These are phyloP conservation scores for Plagiodera versicolora DNA, from an alignment of 2,888 invertebrate genomes.

Conservation along the genomic window DNA sequence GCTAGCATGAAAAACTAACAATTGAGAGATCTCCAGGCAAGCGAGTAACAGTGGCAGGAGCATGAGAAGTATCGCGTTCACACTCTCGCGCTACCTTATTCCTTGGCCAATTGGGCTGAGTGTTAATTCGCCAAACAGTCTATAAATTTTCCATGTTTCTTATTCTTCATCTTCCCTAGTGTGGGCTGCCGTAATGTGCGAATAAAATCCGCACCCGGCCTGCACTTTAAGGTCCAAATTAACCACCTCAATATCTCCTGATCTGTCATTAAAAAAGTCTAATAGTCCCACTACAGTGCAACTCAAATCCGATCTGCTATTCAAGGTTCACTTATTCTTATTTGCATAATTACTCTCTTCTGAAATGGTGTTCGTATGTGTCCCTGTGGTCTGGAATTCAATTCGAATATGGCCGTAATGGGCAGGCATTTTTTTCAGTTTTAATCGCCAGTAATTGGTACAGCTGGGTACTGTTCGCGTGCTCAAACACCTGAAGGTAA, in stretches of 20 bases:
- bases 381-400: not conserved
- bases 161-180: not conserved
- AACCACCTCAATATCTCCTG: not conserved
- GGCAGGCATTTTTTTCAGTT: not conserved
- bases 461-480: not conserved
- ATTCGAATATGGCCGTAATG: not conserved
- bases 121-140: no score
- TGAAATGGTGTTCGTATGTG: conserved; percentile 2
- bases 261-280: conserved; percentile 3
- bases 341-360: not conserved
- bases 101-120: no score
- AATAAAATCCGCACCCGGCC: not conserved
- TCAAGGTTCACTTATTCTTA: not conserved
- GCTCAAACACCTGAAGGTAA: not conserved
- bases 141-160: not conserved
- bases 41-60: no score
- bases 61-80: no score
- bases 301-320: not conserved
- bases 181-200: not conserved
- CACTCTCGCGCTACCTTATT: no score
- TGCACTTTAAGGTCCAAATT: not conserved
- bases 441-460: conserved; percentile 3
- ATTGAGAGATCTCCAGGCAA: no score
- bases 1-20: no score
- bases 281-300: not conserved